Conservation (phyloP, 2,888 invertebrate species). For the Tipula helvola region DNA sequence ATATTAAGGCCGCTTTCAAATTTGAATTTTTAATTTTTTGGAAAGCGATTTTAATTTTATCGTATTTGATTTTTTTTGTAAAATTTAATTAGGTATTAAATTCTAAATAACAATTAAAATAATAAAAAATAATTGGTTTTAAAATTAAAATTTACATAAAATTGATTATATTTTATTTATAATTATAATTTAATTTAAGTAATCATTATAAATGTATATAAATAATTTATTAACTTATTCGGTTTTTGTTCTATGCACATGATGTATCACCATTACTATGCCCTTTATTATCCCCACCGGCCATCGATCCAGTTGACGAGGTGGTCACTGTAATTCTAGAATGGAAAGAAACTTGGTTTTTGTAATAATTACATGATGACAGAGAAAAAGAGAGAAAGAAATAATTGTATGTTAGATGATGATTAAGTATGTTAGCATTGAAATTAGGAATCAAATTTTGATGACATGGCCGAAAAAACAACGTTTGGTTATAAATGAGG, state of each 20-base stretch:
- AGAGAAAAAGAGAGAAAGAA: slow-evolving; percentile 9
- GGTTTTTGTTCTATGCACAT: slow-evolving; percentile 20
- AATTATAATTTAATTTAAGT: background rate
- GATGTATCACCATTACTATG: slow-evolving; percentile 25
- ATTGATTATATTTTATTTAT: background rate
- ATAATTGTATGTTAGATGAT: slow-evolving; percentile 10
- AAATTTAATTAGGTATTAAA: background rate
- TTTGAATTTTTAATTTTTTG: background rate
- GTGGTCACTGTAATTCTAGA: slow-evolving; percentile 36
- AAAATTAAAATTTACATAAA: background rate
- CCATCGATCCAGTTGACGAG: slow-evolving; percentile 31
- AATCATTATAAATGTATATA: background rate
- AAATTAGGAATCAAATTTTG: background rate
- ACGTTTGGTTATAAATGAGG: background rate
- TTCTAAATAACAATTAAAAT: background rate
- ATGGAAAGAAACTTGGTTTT: slow-evolving; percentile 32
- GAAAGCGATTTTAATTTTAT: background rate
- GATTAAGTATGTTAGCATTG: background rate
- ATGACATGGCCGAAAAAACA: background rate
- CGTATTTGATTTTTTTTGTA: background rate
- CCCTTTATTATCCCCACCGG: slow-evolving; percentile 16
- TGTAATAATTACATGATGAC: background rate
- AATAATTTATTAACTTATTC: slow-evolving; percentile 6
- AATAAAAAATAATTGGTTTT: background rate
- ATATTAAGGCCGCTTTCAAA: background rate